Evolutionary conservation across 2,888 invertebrate genomes (phyloP).

Genomic region (Parnassius glacialis): DNA sequence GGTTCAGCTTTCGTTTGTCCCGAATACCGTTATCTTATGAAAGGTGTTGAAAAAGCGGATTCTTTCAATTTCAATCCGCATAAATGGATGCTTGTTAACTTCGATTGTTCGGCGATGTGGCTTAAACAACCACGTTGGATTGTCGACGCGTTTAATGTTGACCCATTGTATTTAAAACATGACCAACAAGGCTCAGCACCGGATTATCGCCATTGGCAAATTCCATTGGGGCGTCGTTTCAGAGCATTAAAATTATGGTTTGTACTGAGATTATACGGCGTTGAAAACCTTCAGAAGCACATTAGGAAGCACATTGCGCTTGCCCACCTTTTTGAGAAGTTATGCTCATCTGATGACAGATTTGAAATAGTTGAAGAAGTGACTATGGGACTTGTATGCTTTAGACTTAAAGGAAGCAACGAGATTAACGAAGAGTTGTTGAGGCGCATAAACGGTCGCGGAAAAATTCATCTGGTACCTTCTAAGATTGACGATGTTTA

Average conservation of each 20-base stretch:
- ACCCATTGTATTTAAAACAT: constrained; percentile 97
- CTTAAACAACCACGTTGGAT: constrained; percentile 93
- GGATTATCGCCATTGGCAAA: constrained; percentile 99
- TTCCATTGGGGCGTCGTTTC: constrained; percentile 95
- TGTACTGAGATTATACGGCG: constrained; percentile 93
- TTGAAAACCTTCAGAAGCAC: constrained; percentile 91
- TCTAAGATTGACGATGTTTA: constrained; percentile 91
- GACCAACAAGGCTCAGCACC: constrained; percentile 94
- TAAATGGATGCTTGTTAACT: constrained; percentile 99
- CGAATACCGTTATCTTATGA: constrained; percentile 95
- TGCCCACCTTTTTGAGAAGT: constrained; percentile 92
- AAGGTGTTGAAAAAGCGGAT: constrained; percentile 93
- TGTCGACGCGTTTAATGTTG: constrained; percentile 97
- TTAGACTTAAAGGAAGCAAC: constrained; percentile 93
- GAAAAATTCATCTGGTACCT: constrained; percentile 95
- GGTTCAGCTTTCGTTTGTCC: constrained; percentile 98
- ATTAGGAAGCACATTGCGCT: constrained; percentile 92
- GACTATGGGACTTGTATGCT: constrained; percentile 97
- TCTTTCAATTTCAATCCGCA: constrained; percentile 99
- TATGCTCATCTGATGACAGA: constrained; percentile 87
- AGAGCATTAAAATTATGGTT: constrained; percentile 97
- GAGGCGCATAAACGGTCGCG: constrained; percentile 92
- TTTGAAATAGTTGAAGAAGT: constrained; percentile 96
- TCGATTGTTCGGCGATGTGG: constrained; percentile 99
- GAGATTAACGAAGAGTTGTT: constrained; percentile 90